Conservation (phyloP, 23 tunicate genomes). For the Ascidia mentula region DNA sequence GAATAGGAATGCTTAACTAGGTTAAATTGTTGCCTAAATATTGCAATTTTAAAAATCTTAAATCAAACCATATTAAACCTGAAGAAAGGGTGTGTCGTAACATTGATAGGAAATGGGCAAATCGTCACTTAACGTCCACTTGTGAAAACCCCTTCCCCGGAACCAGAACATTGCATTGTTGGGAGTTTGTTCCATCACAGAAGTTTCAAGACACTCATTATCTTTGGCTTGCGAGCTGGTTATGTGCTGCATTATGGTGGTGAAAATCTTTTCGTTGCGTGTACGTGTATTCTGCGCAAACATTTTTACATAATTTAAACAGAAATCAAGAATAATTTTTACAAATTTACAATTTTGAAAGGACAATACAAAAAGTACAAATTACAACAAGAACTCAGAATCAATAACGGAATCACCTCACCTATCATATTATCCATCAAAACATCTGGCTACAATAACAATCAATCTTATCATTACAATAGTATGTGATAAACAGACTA, state of each 20-base stretch:
- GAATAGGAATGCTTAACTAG: no score
- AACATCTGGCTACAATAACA: no score
- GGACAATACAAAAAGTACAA: not conserved
- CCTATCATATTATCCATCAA: no score
- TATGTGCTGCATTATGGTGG: slow-evolving; percentile 32
- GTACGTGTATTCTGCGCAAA: slow-evolving; percentile 30
- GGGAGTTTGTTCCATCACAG: slow-evolving; percentile 49
- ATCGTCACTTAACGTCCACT: slow-evolving; percentile 57
- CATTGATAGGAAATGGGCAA: slow-evolving; percentile 57
- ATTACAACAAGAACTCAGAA: not conserved
- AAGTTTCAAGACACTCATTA: slow-evolving; percentile 21
- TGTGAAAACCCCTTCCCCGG: slow-evolving; percentile 69
- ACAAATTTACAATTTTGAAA: not conserved
- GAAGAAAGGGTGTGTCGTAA: slow-evolving; percentile 61
- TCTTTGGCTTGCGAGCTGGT: slow-evolving; percentile 17
- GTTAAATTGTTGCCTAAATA: no score
- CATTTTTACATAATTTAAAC: no score
- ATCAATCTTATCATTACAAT: no score
- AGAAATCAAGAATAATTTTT: not conserved
- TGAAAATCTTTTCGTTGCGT: slow-evolving; percentile 21
- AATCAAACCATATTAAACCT: slow-evolving; percentile 32
- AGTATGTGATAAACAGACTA: no score
- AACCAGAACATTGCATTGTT: slow-evolving; percentile 87
- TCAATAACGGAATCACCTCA: not conserved
- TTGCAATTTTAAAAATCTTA: no score